Base-by-base conservation (phyloP, 2,797 vertebrate species). In the Valencia hispanica region DNA sequence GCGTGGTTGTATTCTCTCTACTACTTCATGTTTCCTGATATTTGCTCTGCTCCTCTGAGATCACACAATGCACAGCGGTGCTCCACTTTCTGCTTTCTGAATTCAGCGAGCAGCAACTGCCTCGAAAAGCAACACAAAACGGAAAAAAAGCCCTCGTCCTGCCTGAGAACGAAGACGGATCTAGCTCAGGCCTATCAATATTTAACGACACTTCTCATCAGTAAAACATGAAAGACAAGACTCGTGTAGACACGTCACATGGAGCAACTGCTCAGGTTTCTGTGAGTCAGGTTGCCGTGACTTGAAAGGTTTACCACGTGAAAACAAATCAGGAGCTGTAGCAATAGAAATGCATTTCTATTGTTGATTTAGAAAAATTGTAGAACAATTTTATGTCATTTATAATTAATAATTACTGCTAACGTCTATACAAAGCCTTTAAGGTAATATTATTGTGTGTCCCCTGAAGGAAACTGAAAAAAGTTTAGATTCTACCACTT, bases 221-320 rank as follows among this genome's bases (percentile, higher is more conserved):
- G 77, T 88, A 74, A 92, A 91, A 84, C 81, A 87, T 88, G 77
- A 83, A 84, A 81, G 82, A 71, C 73, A 75, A 82, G 81, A 84
- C 20, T 65, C 32, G 7, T 30, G 85, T 72, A 47, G 79, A 87
- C 57, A 25, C 25, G 5, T 87, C 63, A 71, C 66, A 71, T 77
- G 6, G 61, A 41, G 66, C 75, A 76, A 65, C 27, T 80, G 74
- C 68, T 81, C 65, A 81, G 59, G 32, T 47, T 69, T 61, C 25
- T 71, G 41, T 22, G 55, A 57, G 53, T 79, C 57, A 34, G 61
- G 45, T 48, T 50, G 45, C 53, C 59, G 72, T 15, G 43, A 48
- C 22, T 66, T 41, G 9, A 70, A 32, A 77, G 39, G 83, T 79
- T n/a, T 25, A 61, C 68, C 55, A 30, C 20, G 27, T n/a, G 25